phyloP scores from a whole-genome alignment of 2,113 vertebrate genomes.

The Lethenteron camtschaticum region DNA sequence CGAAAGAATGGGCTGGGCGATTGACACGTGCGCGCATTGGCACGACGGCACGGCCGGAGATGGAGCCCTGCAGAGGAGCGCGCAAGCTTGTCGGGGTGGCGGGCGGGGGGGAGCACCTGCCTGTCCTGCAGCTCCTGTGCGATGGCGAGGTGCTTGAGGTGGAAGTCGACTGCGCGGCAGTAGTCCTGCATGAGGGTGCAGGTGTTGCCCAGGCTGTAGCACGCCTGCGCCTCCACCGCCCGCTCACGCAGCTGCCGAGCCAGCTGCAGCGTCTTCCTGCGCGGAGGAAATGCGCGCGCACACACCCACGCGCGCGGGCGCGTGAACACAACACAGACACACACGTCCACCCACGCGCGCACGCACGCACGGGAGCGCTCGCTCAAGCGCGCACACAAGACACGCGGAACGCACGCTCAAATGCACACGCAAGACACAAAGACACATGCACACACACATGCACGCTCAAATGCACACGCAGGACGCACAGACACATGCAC shows the following conservation, averaged over 20 bases:
- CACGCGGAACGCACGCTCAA: too few relatives aligned
- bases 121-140: conserved; percentile 71
- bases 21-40: not conserved
- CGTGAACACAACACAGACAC: too few relatives aligned
- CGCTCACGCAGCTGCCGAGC: conserved; percentile 68
- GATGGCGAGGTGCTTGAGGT: conserved; percentile 74
- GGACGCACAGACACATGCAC: too few relatives aligned
- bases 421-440: too few relatives aligned
- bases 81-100: not conserved
- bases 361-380: too few relatives aligned
- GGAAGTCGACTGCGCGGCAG: conserved; percentile 74
- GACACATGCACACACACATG: too few relatives aligned
- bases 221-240: conserved; percentile 80
- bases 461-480: too few relatives aligned
- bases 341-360: too few relatives aligned
- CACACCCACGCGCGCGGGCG: too few relatives aligned
- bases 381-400: too few relatives aligned
- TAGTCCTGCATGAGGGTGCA: conserved; percentile 85
- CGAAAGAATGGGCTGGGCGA: not conserved
- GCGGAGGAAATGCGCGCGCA: conserved; percentile 9
- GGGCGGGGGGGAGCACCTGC: conserved; percentile 18
- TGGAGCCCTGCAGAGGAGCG: not conserved
- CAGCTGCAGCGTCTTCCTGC: conserved; percentile 56
- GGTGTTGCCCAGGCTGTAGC: conserved; percentile 87
- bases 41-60: not conserved